phyloP scores from a whole-genome alignment of 2,797 vertebrate genomes.

The Melanogrammus aeglefinus region DNA sequence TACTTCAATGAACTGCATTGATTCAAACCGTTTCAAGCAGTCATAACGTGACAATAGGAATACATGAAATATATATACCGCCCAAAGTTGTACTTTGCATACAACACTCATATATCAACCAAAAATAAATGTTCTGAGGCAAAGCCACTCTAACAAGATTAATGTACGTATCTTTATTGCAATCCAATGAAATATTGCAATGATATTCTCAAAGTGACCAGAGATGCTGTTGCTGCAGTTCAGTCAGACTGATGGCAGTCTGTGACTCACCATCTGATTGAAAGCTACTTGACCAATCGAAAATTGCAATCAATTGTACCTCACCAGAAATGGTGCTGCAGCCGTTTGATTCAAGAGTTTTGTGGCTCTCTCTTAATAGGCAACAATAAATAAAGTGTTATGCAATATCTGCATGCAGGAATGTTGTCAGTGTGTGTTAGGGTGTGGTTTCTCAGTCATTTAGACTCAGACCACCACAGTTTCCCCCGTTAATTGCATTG shows the following conservation, averaged over 20 bases:
- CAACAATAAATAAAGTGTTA: too few species aligned
- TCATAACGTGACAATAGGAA: neutral
- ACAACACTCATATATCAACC: neutral
- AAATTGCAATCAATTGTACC: neutral
- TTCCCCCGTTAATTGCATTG: too few species aligned
- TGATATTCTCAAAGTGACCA: neutral
- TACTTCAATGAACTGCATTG: slow-evolving; percentile 31
- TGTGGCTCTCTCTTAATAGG: neutral
- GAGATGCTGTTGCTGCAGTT: slow-evolving; percentile 57
- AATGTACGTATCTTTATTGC: neutral
- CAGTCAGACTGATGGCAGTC: slow-evolving; percentile 50
- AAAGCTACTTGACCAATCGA: neutral
- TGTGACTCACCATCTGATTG: neutral
- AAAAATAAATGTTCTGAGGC: neutral
- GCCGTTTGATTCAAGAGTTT: neutral
- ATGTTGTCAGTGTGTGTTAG: too few species aligned
- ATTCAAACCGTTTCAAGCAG: neutral
- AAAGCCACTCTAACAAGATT: neutral
- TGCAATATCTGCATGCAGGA: too few species aligned
- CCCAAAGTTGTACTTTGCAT: neutral
- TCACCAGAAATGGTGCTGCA: too few species aligned
- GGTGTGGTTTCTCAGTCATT: too few species aligned
- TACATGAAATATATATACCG: neutral
- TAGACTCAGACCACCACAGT: too few species aligned
- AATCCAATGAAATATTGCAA: neutral